Evolutionary conservation across 2,888 invertebrate genomes (phyloP), one percentile per base, ranked within the genome.

Genomic region (Trachelus tabidus): DNA sequence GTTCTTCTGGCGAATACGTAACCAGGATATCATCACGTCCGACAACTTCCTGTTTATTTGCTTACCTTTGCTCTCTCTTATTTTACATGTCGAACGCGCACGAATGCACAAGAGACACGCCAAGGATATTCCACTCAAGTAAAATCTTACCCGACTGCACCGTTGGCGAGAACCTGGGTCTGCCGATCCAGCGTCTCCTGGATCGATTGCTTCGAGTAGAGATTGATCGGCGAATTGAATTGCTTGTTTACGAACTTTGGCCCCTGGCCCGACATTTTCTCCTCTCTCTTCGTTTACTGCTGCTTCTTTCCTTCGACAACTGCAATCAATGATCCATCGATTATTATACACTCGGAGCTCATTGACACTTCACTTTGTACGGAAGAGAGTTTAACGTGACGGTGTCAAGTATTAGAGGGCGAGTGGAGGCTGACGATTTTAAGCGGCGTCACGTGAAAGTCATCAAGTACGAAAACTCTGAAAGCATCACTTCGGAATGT

Each of bases 151-250:
- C 97, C 97, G 86, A 96, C 94, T 85, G 95, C 94, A 86, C 97
- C 97, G 91, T 96, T 96, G 86, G 95, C 93, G 87, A 97, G 94
- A 88, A 96, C 94, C 92, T 95, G 94, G 84, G 96, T 93, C 91
- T 97, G 96, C 87, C 95, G 95, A 90, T 95, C 94, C 87, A 97
- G 93, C 68, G 97, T 95, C 91, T 96, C 97, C 91, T 96, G 94
- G 84, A 97, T 95, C 91, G 96, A 95, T 89, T 95, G 93, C 87
- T 95, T 95, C 68, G 97, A 97, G 92, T 97, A 97, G 79, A 97
- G 93, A 90, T 96, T 96, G 88, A 97, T 96, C 83, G 97, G 97
- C 84, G 97, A 96, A 93, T 97, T 97, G 93, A 97, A 97, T 92
- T 97, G 97, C 92, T 96, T 96, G 93, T 97, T 96, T 86, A 96